Evolutionary conservation across 2,888 invertebrate species (phyloP).

Genomic region (Epirrhoe tristata): DNA sequence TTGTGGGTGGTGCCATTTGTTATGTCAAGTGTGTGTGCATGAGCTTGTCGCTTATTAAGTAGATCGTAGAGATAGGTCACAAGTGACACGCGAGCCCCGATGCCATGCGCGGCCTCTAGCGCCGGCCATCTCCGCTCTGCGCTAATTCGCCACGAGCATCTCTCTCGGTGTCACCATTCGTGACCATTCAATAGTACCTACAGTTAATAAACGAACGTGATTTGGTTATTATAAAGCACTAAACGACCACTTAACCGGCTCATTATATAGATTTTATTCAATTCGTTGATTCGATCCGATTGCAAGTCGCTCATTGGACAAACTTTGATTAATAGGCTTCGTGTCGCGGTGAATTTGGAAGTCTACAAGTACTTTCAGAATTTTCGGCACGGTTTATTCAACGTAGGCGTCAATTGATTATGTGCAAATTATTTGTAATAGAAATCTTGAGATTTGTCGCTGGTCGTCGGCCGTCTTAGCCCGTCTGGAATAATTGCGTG

Average conservation of each 20-base stretch:
- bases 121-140: slow-evolving; percentile 61
- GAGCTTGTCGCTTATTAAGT: slow-evolving; percentile 62
- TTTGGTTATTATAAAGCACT: slow-evolving; percentile 75
- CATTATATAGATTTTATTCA: slow-evolving; percentile 77
- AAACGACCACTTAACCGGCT: slow-evolving; percentile 72
- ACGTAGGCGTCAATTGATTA: slow-evolving; percentile 56
- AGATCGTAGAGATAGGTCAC: slow-evolving; percentile 67
- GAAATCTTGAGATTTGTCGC: slow-evolving; percentile 61
- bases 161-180: slow-evolving; percentile 66
- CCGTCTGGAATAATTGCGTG: slow-evolving; percentile 68
- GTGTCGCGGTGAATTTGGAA: slow-evolving; percentile 55
- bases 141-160: slow-evolving; percentile 61
- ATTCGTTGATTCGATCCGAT: slow-evolving; percentile 78
- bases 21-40: slow-evolving; percentile 61
- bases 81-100: slow-evolving; percentile 57
- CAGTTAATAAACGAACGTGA: slow-evolving; percentile 76
- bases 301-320: slow-evolving; percentile 63
- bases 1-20: slow-evolving; percentile 72
- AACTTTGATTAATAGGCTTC: slow-evolving; percentile 64
- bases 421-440: slow-evolving; percentile 65
- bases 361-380: slow-evolving; percentile 36
- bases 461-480: slow-evolving; percentile 52
- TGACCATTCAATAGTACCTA: slow-evolving; percentile 59
- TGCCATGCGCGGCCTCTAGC: slow-evolving; percentile 43
- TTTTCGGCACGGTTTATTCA: slow-evolving; percentile 22